Evolutionary conservation across 2,888 invertebrate genomes (phyloP), one percentile per base, ranked within the genome.

Genomic region (Globia sparganii): DNA sequence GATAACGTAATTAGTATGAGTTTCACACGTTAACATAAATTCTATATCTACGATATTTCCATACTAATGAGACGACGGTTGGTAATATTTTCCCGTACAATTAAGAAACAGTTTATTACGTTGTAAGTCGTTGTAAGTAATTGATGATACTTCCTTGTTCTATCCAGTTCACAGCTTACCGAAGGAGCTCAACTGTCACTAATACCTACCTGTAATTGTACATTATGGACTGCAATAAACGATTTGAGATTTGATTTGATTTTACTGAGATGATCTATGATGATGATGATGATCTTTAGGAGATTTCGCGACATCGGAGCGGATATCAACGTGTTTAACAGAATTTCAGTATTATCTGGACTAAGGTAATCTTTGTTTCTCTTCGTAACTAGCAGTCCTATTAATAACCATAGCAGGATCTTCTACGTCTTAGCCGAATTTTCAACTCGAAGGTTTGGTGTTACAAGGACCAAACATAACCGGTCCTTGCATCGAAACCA

Each of bases 1-100:
- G 61, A 81, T 56, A 78, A 66, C 5, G 49, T 62, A 56, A 70
- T 84, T 80, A 84, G 62, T 80, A 82, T 82, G 82, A 72, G 70
- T 65, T 72, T 75, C 81, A 68, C 75, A 66, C 49, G 69, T 64
- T 72, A 73, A 70, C 69, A 84, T 75, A 81, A 81, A 79, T 82
- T 73, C 46, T 56, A 67, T 64, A 37, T 25, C 34, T 62, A 84
- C 85, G 70, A 70, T 73, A 70, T 84, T 81, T 81, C 31, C 75
- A 80, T 83, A 72, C 46, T 62, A 72, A 83, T 75, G 46, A 53
- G 64, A 61, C 5, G 37, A 61, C 64, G 49, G 37, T 56, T 4
- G 21, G 46, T 61, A 69, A 66, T 84, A 83, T 75, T 83, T 83
- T 80, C 58, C 46, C 72, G 66, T 62, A 40, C 43, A 72, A 75